Conservation (phyloP, 2,113 vertebrate genomes). For the Eolophus roseicapilla region DNA sequence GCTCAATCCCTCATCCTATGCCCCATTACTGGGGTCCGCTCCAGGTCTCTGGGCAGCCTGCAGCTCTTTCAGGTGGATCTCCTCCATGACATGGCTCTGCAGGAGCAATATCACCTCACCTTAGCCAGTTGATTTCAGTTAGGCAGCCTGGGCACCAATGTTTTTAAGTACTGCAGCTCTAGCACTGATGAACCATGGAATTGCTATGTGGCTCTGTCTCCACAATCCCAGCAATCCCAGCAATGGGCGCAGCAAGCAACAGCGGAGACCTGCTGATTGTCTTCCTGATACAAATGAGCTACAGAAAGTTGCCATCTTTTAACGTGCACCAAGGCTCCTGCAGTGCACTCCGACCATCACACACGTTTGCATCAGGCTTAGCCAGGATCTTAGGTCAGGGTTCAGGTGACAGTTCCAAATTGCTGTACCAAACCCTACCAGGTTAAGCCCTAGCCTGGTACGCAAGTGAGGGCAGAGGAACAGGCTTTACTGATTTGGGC, state of each 20-base stretch:
- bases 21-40: accelerated
- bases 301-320: neutral
- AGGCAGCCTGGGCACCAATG: neutral
- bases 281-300: accelerated
- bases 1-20: neutral
- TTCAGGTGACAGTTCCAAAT: neutral
- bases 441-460: neutral
- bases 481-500: neutral
- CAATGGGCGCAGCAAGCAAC: accelerated
- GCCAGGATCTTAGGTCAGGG: neutral
- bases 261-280: neutral
- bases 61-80: neutral
- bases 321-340: accelerated
- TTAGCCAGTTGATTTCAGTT: too few species aligned
- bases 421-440: neutral
- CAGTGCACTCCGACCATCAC: neutral
- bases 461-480: neutral
- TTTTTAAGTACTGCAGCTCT: accelerated
- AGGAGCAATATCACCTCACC: neutral
- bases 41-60: neutral
- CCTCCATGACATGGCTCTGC: accelerated
- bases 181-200: accelerated
- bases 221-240: neutral
- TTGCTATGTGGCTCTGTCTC: accelerated
- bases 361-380: neutral